A percentile compares a stretch with the other conserved stretches of the same genome.
Conservation (phyloP, 1,140 invertebrate species). For the Zaprionus capensis region DNA sequence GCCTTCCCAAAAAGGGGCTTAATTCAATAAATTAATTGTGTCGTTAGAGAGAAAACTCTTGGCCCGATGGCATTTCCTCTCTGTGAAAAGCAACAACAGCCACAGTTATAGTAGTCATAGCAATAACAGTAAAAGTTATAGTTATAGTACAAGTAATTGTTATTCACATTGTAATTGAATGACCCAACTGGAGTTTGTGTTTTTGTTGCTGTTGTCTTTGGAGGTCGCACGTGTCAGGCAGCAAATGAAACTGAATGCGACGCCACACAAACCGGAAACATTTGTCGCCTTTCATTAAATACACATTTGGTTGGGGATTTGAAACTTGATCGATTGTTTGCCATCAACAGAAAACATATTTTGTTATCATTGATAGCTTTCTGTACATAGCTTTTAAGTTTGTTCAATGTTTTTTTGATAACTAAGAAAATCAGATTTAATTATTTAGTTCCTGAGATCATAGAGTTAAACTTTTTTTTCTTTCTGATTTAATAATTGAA, state of each 20-base stretch:
- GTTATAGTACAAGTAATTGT: slow-evolving; percentile 41
- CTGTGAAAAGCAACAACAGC: slow-evolving; percentile 10
- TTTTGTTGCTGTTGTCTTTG: slow-evolving; percentile 16
- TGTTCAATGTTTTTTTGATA: too few species aligned
- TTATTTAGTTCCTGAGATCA: too few species aligned
- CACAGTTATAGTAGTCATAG: slow-evolving; percentile 8
- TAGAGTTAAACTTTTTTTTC: too few species aligned
- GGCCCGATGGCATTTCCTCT: slow-evolving; percentile 55
- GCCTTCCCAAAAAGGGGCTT: slow-evolving; percentile 39
- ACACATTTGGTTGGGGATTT: slow-evolving; percentile 5
- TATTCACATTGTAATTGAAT: slow-evolving; percentile 70
- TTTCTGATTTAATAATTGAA: too few species aligned
- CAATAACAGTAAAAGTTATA: slow-evolving; percentile 27
- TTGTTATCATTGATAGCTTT: too few species aligned
- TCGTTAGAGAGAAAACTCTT: slow-evolving; percentile 66
- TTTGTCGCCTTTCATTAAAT: slow-evolving; percentile 47
- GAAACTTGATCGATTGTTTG: slow-evolving; percentile 6
- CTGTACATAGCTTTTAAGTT: too few species aligned
- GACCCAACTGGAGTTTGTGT: slow-evolving; percentile 46
- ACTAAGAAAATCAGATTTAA: too few species aligned
- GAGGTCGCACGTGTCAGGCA: slow-evolving; percentile 4
- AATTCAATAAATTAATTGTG: slow-evolving; percentile 76
- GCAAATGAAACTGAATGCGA: slow-evolving; percentile 15
- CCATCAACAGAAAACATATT: not conserved
- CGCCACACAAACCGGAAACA: slow-evolving; percentile 37